Percentiles rank a stretch among this genome's conserved stretches.
These are phyloP conservation scores for Dynastes hyllus DNA, from an alignment of 2,888 invertebrate species.

Conservation along the genomic window DNA sequence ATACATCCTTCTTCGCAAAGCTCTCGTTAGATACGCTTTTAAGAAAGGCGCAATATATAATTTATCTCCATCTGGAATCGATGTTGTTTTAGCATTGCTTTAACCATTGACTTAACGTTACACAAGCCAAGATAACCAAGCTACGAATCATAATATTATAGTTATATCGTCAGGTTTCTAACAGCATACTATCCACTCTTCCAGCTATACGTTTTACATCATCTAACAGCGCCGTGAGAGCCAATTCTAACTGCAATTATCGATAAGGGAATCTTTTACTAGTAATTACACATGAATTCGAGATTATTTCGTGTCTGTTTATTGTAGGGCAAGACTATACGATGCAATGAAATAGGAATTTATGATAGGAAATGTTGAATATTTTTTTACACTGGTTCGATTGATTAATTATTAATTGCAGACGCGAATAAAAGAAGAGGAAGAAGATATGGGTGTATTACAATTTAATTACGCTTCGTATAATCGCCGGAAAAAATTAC, in stretches of 20 bases:
- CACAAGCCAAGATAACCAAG: neutral
- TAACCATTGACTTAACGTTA: neutral
- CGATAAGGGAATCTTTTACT: neutral
- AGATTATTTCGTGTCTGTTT: neutral
- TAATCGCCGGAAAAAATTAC: no score
- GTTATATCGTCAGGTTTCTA: neutral
- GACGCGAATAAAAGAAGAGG: no score
- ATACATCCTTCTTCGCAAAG: neutral
- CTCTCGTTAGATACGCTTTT: neutral
- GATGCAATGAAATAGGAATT: no score
- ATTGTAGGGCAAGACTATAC: no score
- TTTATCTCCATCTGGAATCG: neutral
- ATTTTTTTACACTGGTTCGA: neutral
- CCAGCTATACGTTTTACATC: neutral
- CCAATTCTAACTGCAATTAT: neutral
- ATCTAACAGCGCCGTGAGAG: neutral
- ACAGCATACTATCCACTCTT: neutral
- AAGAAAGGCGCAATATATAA: constrained; percentile 15
- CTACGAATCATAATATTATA: neutral
- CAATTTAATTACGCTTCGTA: no score
- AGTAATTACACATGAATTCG: constrained; percentile 4
- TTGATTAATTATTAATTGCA: neutral
- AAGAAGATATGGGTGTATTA: no score
- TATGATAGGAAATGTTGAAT: neutral
- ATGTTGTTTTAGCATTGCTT: neutral